Evolutionary conservation across 2,888 invertebrate genomes (phyloP).

Genomic region (Pterostichus niger): DNA sequence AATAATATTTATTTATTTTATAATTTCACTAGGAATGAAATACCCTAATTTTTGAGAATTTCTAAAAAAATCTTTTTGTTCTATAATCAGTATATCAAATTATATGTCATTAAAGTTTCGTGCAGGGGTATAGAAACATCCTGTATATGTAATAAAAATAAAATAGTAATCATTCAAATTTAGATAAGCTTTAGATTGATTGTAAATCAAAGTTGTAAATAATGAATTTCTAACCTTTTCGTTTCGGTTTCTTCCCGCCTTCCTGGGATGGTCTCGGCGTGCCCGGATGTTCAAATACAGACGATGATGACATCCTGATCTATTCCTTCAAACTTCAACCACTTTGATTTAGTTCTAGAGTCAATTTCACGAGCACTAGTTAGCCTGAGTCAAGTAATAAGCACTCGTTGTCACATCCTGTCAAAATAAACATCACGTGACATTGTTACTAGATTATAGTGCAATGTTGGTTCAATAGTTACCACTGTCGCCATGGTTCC

Average conservation of each 20-base stretch:
- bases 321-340: not conserved
- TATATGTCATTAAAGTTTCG: too few relatives aligned
- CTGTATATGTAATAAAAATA: too few relatives aligned
- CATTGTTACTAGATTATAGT: conserved; percentile 14
- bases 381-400: not conserved
- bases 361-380: not conserved
- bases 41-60: too few relatives aligned
- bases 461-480: conserved; percentile 26
- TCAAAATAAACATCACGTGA: conserved; percentile 27
- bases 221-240: conserved; percentile 8
- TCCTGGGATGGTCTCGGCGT: not conserved
- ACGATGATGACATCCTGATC: not conserved
- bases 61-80: too few relatives aligned
- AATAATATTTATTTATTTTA: too few relatives aligned
- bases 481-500: not conserved
- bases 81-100: too few relatives aligned
- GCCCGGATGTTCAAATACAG: not conserved
- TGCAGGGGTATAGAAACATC: too few relatives aligned
- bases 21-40: too few relatives aligned
- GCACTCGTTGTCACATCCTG: conserved; percentile 21
- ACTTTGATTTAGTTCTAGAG: not conserved
- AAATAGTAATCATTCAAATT: too few relatives aligned
- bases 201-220: too few relatives aligned
- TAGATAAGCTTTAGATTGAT: too few relatives aligned
- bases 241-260: not conserved